These are phyloP conservation scores for Falco rusticolus DNA, from an alignment of 2,797 vertebrate genomes.

Conservation along the genomic window DNA sequence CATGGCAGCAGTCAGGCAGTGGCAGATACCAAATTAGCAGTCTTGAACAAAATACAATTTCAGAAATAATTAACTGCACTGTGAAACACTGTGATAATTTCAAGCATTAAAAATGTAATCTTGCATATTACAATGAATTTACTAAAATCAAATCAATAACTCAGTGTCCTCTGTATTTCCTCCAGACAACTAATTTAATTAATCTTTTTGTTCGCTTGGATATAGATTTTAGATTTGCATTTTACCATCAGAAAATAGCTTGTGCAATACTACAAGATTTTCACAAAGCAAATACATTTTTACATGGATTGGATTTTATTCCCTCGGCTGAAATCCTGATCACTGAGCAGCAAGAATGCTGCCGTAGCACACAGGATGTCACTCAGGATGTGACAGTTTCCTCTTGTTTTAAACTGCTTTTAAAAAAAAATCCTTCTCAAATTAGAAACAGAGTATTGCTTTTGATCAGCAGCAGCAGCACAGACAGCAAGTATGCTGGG, in stretches of 20 bases:
- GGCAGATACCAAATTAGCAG: not conserved
- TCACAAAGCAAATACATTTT: slow-evolving; percentile 77
- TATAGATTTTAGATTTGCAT: slow-evolving; percentile 76
- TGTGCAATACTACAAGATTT: slow-evolving; percentile 65
- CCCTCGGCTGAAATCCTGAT: slow-evolving; percentile 76
- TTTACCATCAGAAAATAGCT: slow-evolving; percentile 75
- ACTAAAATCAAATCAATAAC: slow-evolving; percentile 78
- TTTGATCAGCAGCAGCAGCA: not conserved
- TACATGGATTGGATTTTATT: slow-evolving; percentile 77
- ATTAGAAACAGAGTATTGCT: slow-evolving; percentile 48
- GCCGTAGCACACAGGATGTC: slow-evolving; percentile 76
- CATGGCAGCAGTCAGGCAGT: not conserved
- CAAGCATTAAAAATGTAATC: slow-evolving; percentile 67
- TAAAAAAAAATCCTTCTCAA: slow-evolving; percentile 37
- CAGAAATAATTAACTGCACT: slow-evolving; percentile 16
- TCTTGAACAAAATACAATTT: not conserved
- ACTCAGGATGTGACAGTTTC: slow-evolving; percentile 80
- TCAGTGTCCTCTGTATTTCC: slow-evolving; percentile 68
- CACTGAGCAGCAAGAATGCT: slow-evolving; percentile 70
- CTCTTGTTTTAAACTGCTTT: slow-evolving; percentile 68
- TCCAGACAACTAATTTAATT: slow-evolving; percentile 78
- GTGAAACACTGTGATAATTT: slow-evolving; percentile 26
- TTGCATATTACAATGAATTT: slow-evolving; percentile 71
- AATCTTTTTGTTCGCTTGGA: slow-evolving; percentile 75
- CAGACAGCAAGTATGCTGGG: not conserved